Percentiles rank a stretch among this genome's conserved stretches.
These are phyloP conservation scores for Dysmachus trigonus DNA, from an alignment of 2,888 invertebrate genomes.

Conservation along the genomic window DNA sequence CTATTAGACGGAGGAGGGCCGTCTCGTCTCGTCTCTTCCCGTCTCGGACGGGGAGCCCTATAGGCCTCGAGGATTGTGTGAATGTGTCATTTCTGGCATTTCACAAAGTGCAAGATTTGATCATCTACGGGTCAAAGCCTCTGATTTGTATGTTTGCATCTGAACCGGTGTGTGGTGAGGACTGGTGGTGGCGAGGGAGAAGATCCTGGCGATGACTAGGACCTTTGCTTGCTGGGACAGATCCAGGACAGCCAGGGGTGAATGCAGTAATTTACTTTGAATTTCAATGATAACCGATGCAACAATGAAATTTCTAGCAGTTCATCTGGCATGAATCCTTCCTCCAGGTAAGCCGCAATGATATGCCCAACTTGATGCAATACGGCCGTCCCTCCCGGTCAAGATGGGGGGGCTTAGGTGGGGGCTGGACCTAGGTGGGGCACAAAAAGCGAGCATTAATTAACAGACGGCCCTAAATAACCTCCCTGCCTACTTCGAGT, in stretches of 20 bases:
- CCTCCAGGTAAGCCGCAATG: constrained; percentile 21
- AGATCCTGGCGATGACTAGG: not conserved
- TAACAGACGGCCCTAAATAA: constrained; percentile 48
- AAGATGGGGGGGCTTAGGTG: not conserved
- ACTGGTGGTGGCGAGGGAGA: not conserved
- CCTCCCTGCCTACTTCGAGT: not conserved
- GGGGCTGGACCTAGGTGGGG: not conserved
- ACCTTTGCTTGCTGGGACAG: constrained; percentile 17
- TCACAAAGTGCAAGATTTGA: constrained; percentile 47
- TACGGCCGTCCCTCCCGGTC: not conserved
- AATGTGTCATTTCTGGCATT: constrained; percentile 40
- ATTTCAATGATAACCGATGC: constrained; percentile 46
- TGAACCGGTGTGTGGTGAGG: not conserved
- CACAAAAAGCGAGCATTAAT: constrained; percentile 45
- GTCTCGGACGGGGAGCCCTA: not conserved
- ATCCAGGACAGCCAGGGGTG: constrained; percentile 1
- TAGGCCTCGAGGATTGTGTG: constrained; percentile 19
- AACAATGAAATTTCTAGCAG: constrained; percentile 44
- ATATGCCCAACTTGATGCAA: constrained; percentile 14
- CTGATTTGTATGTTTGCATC: constrained; percentile 43
- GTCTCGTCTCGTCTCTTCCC: constrained; percentile 8
- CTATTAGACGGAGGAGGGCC: constrained; percentile 18
- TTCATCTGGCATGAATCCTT: constrained; percentile 44
- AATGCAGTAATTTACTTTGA: constrained; percentile 44
- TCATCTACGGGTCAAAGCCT: constrained; percentile 43